These are phyloP conservation scores for Archivesica marissinica DNA, from an alignment of 1,140 invertebrate species.

Conservation along the genomic window DNA sequence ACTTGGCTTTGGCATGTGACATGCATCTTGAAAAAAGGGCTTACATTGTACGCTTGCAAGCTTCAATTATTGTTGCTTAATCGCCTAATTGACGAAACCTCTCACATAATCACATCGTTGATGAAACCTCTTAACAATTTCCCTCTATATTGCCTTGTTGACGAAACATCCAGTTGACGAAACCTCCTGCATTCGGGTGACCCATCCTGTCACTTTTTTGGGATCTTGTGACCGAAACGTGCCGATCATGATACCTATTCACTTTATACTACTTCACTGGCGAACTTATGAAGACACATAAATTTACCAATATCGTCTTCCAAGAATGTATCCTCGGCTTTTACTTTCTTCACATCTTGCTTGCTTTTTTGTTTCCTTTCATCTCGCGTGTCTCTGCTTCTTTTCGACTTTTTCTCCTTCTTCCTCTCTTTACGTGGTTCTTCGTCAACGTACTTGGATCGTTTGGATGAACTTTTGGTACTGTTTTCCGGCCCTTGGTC, in stretches of 20 bases:
- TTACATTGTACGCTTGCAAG: no score
- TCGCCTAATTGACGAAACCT: no score
- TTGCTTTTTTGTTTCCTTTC: slow-evolving; percentile 42
- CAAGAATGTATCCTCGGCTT: slow-evolving; percentile 57
- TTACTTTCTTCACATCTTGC: slow-evolving; percentile 54
- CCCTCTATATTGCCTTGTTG: no score
- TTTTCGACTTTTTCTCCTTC: slow-evolving; percentile 52
- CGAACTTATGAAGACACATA: neutral
- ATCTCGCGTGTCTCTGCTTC: slow-evolving; percentile 42
- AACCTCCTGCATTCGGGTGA: neutral
- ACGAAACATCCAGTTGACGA: no score
- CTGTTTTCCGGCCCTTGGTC: neutral
- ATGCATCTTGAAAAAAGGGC: no score
- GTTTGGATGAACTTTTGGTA: slow-evolving; percentile 45
- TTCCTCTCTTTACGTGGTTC: slow-evolving; percentile 44
- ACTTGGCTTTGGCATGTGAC: no score
- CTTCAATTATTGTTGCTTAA: no score
- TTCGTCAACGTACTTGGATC: slow-evolving; percentile 61
- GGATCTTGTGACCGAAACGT: neutral
- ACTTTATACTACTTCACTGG: neutral
- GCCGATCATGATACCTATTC: neutral
- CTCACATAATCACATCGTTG: no score
- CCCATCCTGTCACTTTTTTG: neutral
- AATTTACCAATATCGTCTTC: slow-evolving; percentile 68
- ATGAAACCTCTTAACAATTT: no score